A percentile compares a stretch with the other conserved stretches of the same genome.
These are phyloP conservation scores for Pseudoatta argentina DNA, from an alignment of 1,140 invertebrate species.

Conservation along the genomic window DNA sequence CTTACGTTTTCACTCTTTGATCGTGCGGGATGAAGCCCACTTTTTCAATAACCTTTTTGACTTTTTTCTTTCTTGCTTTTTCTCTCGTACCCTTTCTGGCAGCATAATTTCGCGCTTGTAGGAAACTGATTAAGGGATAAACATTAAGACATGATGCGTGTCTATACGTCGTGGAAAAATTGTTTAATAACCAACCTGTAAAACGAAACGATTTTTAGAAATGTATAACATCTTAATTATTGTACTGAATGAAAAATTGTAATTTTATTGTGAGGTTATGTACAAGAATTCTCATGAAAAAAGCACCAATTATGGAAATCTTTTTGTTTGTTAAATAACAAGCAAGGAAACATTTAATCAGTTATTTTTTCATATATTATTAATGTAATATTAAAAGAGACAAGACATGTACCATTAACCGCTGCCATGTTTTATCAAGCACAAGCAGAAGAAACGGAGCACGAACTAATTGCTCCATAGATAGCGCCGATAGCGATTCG, in stretches of 20 bases:
- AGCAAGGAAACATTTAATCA: not conserved
- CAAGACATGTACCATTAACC: not conserved
- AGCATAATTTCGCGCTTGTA: constrained; percentile 87
- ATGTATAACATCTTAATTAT: not conserved
- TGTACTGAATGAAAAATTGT: not conserved
- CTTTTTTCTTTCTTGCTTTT: constrained; percentile 90
- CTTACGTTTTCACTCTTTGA: constrained; percentile 84
- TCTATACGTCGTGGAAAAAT: constrained; percentile 38
- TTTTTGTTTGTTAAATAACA: not conserved
- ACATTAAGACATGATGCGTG: constrained; percentile 25
- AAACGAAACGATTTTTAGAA: not conserved
- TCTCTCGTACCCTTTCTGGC: constrained; percentile 92
- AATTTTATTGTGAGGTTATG: constrained; percentile 12
- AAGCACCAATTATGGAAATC: not conserved
- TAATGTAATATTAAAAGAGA: not conserved
- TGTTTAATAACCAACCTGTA: constrained; percentile 65
- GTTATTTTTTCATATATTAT: constrained; percentile 12
- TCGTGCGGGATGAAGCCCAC: constrained; percentile 89
- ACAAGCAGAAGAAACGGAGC: not conserved
- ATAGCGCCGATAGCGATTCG: not conserved
- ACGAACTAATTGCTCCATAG: not conserved
- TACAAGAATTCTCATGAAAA: not conserved
- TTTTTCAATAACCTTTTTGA: constrained; percentile 90
- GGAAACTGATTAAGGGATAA: constrained; percentile 42
- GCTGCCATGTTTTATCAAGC: constrained; percentile 28